Evolutionary conservation across 2,797 vertebrate species (phyloP), one percentile per base, ranked within the genome.

Genomic region (Apogon talboti): DNA sequence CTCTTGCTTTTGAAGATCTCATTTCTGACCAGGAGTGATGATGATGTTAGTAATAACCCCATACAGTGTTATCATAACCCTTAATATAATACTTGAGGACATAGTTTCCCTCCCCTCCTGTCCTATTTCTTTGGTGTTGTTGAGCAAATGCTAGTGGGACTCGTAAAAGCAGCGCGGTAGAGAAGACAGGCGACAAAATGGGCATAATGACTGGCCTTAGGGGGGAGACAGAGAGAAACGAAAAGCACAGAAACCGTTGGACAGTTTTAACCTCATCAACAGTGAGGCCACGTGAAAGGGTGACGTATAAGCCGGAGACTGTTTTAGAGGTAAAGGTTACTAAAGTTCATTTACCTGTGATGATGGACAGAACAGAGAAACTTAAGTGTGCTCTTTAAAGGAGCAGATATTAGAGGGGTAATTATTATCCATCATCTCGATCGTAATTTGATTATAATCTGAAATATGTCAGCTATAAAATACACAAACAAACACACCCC

Each of bases 161-260:
- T 67, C 12, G 13, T 58, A 33, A 47, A 47, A 33, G 77, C 74
- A 15, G 72, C 57, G 19, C 70, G 70, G 24, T 37, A 40, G 76
- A 87, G 79, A 83, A 71, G 88, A 84, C 89, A 74, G 68, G 75
- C 71, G 50, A 88, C 81, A 88, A 85, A 92, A 90, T 90, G 83
- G 80, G 67, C 74, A 64, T 91, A 91, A 92, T 87, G 89, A 90
- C 76, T 71, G 66, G 74, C 89, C 78, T 79, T 60, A 43, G 69
- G 79, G 86, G 55, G 50, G 45, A 61, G 56, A 52, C 3, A 1
- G 57, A 71, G 72, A 33, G 51, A 47, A 4, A 77, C 74, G 81
- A 76, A 83, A 64, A 71, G 49, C 56, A 15, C 19, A 11, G 19
- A 64, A 74, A 70, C 62, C 59, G 54, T 84, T 55, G 46, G 60